phyloP scores from a whole-genome alignment of 1,140 invertebrate species.

The Drosophila tani region DNA sequence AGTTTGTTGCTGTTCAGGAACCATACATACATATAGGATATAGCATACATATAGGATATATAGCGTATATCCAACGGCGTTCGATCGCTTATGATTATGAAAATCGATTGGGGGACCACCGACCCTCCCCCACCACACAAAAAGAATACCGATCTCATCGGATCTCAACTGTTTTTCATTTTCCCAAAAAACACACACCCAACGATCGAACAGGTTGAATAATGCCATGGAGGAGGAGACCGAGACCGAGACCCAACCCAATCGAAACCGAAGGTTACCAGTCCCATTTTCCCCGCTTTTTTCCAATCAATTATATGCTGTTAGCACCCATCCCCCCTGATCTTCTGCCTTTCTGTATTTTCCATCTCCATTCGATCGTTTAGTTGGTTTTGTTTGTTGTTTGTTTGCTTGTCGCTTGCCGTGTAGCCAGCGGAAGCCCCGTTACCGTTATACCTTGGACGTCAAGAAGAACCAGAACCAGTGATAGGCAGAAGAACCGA shows the following conservation, averaged over 20 bases:
- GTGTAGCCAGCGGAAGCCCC: conserved; percentile 33
- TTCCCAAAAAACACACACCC: not conserved
- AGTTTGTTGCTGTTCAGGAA: conserved; percentile 63
- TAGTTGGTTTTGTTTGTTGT: conserved; percentile 37
- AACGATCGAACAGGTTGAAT: conserved; percentile 8
- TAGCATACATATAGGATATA: conserved; percentile 38
- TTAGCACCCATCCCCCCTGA: conserved; percentile 1
- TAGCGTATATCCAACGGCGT: conserved; percentile 29
- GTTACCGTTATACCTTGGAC: conserved; percentile 39
- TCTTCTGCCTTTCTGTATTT: conserved; percentile 1
- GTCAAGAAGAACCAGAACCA: conserved; percentile 24
- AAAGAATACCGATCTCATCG: conserved; percentile 16
- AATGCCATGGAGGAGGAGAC: not conserved
- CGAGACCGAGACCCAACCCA: conserved; percentile 14
- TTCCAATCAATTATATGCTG: conserved; percentile 45
- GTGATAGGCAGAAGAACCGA: conserved; percentile 8
- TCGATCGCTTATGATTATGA: conserved; percentile 48
- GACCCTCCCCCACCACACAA: not conserved
- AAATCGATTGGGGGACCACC: conserved; percentile 18
- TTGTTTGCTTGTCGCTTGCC: conserved; percentile 27
- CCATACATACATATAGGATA: conserved; percentile 37
- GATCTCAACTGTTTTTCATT: conserved; percentile 3
- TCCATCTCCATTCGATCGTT: conserved; percentile 23
- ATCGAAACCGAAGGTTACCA: conserved; percentile 34
- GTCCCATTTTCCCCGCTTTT: conserved; percentile 8